Base-by-base conservation (phyloP, 53 echinoderm and acorn worm genomes). In the Henricia sp. region DNA sequence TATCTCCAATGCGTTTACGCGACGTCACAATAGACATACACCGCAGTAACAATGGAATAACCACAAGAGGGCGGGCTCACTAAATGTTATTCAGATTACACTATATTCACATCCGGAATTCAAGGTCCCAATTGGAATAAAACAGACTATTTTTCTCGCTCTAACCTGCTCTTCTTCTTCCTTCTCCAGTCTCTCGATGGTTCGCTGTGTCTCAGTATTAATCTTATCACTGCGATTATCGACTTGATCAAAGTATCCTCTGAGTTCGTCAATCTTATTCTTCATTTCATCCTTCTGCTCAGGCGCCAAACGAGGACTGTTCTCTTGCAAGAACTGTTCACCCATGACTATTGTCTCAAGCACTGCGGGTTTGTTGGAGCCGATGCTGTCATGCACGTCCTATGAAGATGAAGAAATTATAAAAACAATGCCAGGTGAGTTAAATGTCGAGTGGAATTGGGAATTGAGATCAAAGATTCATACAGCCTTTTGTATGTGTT, bases 291-390 rank as follows among this genome's bases (percentile, higher is more conserved):
- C 94, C 27, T 77, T 65, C 62, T 99, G 94, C 30, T 99, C 99
- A n/a, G 92, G 88, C 0, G 88, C 52, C 25, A 99, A 92, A 6
- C 86, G 83, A 74, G 77, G 80, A 1, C 71, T 37, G 83, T 99
- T 99, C 71, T 99, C 99, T 17, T 86, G 82, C n/a, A 90, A 89
- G 82, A 99, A 99, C 83, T 95, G 99, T 67, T 99, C 99, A 2
- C 88, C 95, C 69, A 88, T 92, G 50, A 94, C 92, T 40, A 99
- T 95, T 60, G 94, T 95, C 84, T 99, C 99, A 54, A 90, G 80
- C 75, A 95, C 78, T 39, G 91, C 86, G 4, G 99, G 88, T 89
- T 99, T 99, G 92, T 99, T 94, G 91, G 88, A 71, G 68, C 55
- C 74, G 70, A 99, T 95, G 65, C 89, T 92, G 66, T 78, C 87